Evolutionary conservation across 2,113 vertebrate species (phyloP).

Genomic region (Melanerpes aurifrons): DNA sequence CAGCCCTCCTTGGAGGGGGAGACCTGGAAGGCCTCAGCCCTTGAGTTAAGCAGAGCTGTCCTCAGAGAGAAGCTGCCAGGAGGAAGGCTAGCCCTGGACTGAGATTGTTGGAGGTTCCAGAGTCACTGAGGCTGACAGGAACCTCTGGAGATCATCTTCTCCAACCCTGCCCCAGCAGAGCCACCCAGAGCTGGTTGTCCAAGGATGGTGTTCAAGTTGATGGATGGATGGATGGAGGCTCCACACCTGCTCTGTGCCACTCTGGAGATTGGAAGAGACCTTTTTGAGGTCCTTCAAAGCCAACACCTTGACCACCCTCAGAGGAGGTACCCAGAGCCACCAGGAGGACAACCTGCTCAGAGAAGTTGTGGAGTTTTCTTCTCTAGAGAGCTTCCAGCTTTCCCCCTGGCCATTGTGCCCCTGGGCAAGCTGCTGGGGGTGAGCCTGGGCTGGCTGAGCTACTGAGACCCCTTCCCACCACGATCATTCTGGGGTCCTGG

Average conservation of each 20-base stretch:
- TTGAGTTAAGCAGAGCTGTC: neutral
- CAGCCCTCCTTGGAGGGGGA: too few relatives aligned
- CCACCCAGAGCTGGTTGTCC: neutral
- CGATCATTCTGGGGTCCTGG: neutral
- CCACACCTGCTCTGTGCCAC: neutral
- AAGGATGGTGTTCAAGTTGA: rapidly evolving
- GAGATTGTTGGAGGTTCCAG: neutral
- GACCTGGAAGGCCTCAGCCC: neutral
- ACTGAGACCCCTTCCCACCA: neutral
- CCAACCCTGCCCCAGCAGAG: neutral
- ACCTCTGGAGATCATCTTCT: rapidly evolving
- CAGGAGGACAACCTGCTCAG: neutral
- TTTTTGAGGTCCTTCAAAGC: too few relatives aligned
- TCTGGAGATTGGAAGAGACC: too few relatives aligned
- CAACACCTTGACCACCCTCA: too few relatives aligned
- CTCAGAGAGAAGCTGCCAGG: rapidly evolving
- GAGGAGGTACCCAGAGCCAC: too few relatives aligned
- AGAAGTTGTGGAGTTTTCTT: neutral
- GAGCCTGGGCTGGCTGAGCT: neutral
- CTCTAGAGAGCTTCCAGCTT: neutral
- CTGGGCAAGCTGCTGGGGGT: neutral
- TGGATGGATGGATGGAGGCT: neutral
- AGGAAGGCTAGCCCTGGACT: neutral
- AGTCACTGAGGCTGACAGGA: neutral
- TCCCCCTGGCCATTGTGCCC: neutral